Evolutionary conservation across 2,888 invertebrate genomes (phyloP).

Genomic region (Scrobipalpa costella): DNA sequence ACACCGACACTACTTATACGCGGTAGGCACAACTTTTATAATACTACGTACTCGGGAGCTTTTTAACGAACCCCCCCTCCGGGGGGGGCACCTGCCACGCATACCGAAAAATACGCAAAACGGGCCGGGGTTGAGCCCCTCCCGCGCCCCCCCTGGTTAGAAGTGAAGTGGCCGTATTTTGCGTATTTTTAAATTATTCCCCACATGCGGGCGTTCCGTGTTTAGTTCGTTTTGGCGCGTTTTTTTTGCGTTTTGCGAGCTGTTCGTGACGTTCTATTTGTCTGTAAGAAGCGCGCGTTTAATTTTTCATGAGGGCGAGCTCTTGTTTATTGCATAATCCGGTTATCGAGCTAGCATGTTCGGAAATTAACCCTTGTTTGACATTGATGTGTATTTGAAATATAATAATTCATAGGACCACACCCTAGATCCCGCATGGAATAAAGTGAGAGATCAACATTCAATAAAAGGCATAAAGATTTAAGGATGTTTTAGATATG

Average conservation of each 20-base stretch:
- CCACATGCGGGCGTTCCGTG: constrained; percentile 58
- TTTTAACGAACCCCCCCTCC: constrained; percentile 76
- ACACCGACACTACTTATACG: constrained; percentile 77
- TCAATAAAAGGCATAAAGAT: too few relatives aligned
- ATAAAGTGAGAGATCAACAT: too few relatives aligned
- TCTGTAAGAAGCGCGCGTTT: constrained; percentile 15
- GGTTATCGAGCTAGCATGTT: not conserved
- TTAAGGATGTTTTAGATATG: too few relatives aligned
- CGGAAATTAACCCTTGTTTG: not conserved
- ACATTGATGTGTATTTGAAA: not conserved
- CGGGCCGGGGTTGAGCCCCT: constrained; percentile 55
- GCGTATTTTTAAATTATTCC: constrained; percentile 80
- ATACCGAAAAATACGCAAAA: constrained; percentile 78
- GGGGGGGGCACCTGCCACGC: constrained; percentile 76
- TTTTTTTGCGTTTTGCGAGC: constrained; percentile 39
- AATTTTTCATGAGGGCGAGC: constrained; percentile 17
- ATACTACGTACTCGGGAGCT: constrained; percentile 80
- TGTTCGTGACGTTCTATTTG: constrained; percentile 22
- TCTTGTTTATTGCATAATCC: not conserved
- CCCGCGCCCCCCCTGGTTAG: constrained; percentile 59
- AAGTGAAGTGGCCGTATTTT: constrained; percentile 71
- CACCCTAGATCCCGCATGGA: too few relatives aligned
- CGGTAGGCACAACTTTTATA: constrained; percentile 81
- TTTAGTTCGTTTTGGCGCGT: constrained; percentile 64
- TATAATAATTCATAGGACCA: not conserved